Percentiles rank a stretch among this genome's conserved stretches.
Conservation (phyloP, 2,797 vertebrate species). For the Bothrops alternatus region DNA sequence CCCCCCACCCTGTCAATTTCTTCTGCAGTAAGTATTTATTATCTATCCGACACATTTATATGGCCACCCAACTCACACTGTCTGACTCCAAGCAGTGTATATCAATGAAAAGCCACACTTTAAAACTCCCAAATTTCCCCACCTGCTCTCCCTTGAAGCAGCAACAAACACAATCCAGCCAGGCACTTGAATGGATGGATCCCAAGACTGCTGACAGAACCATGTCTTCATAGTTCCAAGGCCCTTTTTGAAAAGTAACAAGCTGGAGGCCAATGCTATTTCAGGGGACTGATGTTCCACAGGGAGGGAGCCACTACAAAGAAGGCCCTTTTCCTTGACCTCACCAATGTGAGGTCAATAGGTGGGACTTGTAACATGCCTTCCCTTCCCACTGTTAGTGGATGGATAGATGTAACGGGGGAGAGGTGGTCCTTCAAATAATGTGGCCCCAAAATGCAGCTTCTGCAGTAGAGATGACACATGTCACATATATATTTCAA, state of each 20-base stretch:
- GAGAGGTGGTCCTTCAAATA: neutral
- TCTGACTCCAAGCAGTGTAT: neutral
- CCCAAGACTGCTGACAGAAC: neutral
- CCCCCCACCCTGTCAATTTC: neutral
- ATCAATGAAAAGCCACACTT: neutral
- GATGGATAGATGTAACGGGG: neutral
- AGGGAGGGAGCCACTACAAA: neutral
- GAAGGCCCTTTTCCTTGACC: neutral
- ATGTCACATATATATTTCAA: neutral
- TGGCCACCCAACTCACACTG: neutral
- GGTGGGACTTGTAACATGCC: neutral
- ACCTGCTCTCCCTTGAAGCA: neutral
- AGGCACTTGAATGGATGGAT: neutral
- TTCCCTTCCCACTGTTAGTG: neutral
- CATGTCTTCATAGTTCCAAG: neutral
- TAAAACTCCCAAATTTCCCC: neutral
- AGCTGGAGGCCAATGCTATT: neutral
- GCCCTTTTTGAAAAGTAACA: neutral
- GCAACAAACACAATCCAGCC: neutral
- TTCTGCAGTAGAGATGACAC: neutral
- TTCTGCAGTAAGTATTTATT: neutral
- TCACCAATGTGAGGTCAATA: neutral
- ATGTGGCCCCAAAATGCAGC: neutral
- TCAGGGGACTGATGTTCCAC: neutral
- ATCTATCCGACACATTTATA: neutral